Percentiles rank a stretch among this genome's conserved stretches.
These are phyloP conservation scores for Archegozetes longisetosus DNA, from an alignment of 1,140 invertebrate species.

Conservation along the genomic window DNA sequence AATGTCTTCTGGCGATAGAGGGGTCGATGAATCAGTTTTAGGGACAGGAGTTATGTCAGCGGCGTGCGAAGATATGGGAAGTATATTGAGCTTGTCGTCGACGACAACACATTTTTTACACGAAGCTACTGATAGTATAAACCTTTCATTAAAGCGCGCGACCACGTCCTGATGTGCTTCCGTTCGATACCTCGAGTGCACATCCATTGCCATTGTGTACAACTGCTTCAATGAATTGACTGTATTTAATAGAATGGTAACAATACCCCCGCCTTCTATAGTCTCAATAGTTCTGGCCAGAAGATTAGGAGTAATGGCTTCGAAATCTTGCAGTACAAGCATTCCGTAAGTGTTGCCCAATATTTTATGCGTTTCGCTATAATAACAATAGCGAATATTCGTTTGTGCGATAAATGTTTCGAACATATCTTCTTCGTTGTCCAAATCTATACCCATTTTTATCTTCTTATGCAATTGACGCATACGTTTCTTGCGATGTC, in stretches of 20 bases:
- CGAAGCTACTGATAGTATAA: slow-evolving; percentile 74
- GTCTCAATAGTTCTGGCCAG: slow-evolving; percentile 95
- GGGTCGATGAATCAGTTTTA: slow-evolving; percentile 26
- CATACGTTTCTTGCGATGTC: slow-evolving; percentile 83
- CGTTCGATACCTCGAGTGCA: slow-evolving; percentile 84
- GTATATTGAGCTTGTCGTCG: slow-evolving; percentile 78
- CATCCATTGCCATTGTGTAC: slow-evolving; percentile 96
- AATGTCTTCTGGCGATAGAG: slow-evolving; percentile 25
- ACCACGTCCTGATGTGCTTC: slow-evolving; percentile 84
- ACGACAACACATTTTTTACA: slow-evolving; percentile 69
- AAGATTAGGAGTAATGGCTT: slow-evolving; percentile 95
- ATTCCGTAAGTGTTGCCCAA: slow-evolving; percentile 76
- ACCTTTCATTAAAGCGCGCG: slow-evolving; percentile 88
- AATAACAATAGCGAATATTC: slow-evolving; percentile 93
- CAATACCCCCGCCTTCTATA: slow-evolving; percentile 89
- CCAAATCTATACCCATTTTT: slow-evolving; percentile 66
- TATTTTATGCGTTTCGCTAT: slow-evolving; percentile 89
- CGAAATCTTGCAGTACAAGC: slow-evolving; percentile 65
- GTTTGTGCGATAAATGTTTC: slow-evolving; percentile 91
- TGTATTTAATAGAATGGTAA: slow-evolving; percentile 65
- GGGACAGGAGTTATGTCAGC: slow-evolving; percentile 51
- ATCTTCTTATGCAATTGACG: slow-evolving; percentile 72
- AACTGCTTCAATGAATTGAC: slow-evolving; percentile 81
- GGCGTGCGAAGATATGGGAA: slow-evolving; percentile 80
- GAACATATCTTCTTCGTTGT: slow-evolving; percentile 92